Conservation (phyloP, 2,888 invertebrate genomes). For the Dynastes maya region DNA sequence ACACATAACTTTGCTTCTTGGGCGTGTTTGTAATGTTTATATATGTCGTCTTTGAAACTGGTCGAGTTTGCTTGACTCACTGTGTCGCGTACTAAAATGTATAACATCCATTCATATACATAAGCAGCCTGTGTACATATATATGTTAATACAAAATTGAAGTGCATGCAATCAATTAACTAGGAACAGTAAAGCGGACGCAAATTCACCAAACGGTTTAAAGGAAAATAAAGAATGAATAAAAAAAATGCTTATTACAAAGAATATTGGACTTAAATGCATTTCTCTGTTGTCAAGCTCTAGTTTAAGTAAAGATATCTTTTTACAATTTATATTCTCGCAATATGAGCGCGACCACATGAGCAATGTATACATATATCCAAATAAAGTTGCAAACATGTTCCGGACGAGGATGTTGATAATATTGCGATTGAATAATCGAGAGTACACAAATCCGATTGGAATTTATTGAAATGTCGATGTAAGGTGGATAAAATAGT, state of each 20-base stretch:
- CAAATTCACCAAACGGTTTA: too few relatives aligned
- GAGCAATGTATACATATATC: too few relatives aligned
- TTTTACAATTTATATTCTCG: too few relatives aligned
- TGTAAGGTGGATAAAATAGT: slow-evolving; percentile 13
- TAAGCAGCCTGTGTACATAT: neutral
- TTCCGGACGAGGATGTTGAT: neutral
- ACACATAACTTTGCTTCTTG: slow-evolving; percentile 40
- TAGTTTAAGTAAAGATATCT: too few relatives aligned
- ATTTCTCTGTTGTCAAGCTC: too few relatives aligned
- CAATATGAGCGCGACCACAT: too few relatives aligned
- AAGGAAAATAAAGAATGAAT: too few relatives aligned
- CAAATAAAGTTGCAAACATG: neutral
- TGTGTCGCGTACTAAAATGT: slow-evolving; percentile 32
- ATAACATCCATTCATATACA: slow-evolving; percentile 4
- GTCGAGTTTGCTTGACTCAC: slow-evolving; percentile 33
- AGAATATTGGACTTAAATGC: too few relatives aligned
- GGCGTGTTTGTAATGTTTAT: slow-evolving; percentile 39
- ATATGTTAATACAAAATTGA: too few relatives aligned
- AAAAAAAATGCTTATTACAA: too few relatives aligned
- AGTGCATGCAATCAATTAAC: too few relatives aligned
- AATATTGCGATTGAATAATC: neutral
- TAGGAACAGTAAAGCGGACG: too few relatives aligned
- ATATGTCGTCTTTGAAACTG: slow-evolving; percentile 34
- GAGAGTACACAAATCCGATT: neutral
- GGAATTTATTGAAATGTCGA: slow-evolving; percentile 12